A percentile compares a stretch with the other conserved stretches of the same genome.
Evolutionary conservation across 2,888 invertebrate species (phyloP).

Genomic region (Chouioia cunea): DNA sequence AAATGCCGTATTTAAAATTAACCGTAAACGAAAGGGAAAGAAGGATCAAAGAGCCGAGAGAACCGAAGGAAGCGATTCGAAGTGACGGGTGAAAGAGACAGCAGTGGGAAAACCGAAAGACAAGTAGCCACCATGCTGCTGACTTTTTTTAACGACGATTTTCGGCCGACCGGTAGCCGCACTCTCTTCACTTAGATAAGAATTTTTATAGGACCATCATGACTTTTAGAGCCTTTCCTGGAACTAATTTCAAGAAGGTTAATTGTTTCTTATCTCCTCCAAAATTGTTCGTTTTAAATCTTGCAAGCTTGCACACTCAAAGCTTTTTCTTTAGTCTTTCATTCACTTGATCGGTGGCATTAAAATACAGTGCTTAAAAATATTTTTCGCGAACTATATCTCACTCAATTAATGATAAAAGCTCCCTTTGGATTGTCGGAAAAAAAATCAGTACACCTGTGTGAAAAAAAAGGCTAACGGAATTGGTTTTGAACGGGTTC

Average conservation of each 20-base stretch:
- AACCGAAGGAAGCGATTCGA: neutral
- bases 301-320: too few relatives aligned
- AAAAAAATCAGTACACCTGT: too few relatives aligned
- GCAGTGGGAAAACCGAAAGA: conserved; percentile 21
- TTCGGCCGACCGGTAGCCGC: neutral
- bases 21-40: conserved; percentile 25
- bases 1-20: conserved; percentile 36
- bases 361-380: too few relatives aligned
- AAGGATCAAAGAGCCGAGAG: neutral
- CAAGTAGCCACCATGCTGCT: conserved; percentile 18
- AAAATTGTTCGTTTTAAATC: neutral
- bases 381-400: too few relatives aligned
- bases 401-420: too few relatives aligned
- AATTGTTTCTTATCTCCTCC: conserved; percentile 38
- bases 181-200: conserved; percentile 28
- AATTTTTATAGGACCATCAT: conserved; percentile 30
- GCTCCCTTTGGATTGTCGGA: too few relatives aligned
- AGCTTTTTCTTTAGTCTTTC: too few relatives aligned
- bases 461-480: too few relatives aligned
- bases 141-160: neutral
- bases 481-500: conserved; percentile 56
- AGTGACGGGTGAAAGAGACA: too few relatives aligned
- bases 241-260: conserved; percentile 31
- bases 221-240: neutral
- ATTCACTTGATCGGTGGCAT: too few relatives aligned